phyloP scores from a whole-genome alignment of 2,113 vertebrate species.

The Equus przewalskii region DNA sequence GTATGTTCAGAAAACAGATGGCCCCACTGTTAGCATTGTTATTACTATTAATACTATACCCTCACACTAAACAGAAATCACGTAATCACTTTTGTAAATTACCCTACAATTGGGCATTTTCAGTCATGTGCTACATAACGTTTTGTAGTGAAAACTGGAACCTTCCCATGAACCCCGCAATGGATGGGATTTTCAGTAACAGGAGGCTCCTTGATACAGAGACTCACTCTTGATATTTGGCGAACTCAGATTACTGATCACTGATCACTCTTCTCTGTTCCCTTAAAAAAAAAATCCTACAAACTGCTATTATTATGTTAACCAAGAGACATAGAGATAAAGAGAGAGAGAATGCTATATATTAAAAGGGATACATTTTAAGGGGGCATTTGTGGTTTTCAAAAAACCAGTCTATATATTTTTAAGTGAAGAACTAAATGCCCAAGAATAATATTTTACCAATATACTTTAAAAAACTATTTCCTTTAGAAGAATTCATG shows the following conservation, averaged over 20 bases:
- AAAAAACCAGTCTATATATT: neutral
- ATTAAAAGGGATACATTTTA: neutral
- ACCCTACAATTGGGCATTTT: neutral
- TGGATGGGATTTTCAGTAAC: neutral
- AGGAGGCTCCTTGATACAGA: neutral
- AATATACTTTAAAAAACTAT: neutral
- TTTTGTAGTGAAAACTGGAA: neutral
- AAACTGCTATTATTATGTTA: neutral
- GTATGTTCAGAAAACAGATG: neutral
- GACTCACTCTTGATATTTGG: neutral
- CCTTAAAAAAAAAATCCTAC: neutral
- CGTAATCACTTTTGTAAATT: neutral
- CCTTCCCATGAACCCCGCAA: neutral
- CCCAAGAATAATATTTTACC: neutral
- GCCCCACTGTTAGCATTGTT: neutral
- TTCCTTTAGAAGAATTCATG: neutral
- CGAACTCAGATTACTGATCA: neutral
- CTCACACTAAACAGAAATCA: neutral
- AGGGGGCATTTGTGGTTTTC: neutral
- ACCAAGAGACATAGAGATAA: neutral
- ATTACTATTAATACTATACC: neutral
- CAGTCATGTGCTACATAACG: neutral
- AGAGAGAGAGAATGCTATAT: neutral
- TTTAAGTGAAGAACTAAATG: slow-evolving; percentile 25
- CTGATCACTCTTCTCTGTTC: neutral